phyloP scores from a whole-genome alignment of 2,797 vertebrate species.

The Platyrinchus mystaceus region DNA sequence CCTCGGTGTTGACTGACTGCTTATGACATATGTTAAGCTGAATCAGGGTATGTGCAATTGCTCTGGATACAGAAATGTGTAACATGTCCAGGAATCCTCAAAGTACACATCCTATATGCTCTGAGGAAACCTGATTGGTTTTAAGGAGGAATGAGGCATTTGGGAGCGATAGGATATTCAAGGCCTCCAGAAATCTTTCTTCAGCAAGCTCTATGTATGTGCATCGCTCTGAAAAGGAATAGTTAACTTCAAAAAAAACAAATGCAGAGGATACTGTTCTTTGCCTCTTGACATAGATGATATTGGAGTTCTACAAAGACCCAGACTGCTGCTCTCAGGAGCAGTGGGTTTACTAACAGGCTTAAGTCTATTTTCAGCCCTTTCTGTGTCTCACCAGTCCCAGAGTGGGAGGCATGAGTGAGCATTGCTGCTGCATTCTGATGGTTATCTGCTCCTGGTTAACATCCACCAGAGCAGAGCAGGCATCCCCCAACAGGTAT shows the following conservation, averaged over 20 bases:
- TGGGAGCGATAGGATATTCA: not conserved
- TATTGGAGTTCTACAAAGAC: not conserved
- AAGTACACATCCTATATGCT: not conserved
- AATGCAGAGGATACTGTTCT: not conserved
- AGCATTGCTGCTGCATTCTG: not conserved
- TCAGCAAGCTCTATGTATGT: not conserved
- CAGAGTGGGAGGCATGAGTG: not conserved
- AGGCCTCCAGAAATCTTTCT: not conserved
- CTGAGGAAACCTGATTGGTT: not conserved
- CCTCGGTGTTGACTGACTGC: not conserved
- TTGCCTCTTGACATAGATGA: not conserved
- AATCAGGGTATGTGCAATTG: not conserved
- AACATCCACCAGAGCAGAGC: not conserved
- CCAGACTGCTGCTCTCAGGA: not conserved
- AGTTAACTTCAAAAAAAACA: not conserved
- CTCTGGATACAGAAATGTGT: not conserved
- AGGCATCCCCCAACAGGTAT: not conserved
- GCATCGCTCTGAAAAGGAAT: not conserved
- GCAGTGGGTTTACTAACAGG: not conserved
- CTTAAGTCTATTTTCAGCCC: not conserved
- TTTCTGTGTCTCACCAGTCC: not conserved
- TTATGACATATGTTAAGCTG: not conserved
- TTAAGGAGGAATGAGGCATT: not conserved
- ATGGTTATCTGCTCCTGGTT: not conserved
- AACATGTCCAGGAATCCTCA: not conserved